phyloP scores from a whole-genome alignment of 2,797 vertebrate species.

The Pangasius djambal region DNA sequence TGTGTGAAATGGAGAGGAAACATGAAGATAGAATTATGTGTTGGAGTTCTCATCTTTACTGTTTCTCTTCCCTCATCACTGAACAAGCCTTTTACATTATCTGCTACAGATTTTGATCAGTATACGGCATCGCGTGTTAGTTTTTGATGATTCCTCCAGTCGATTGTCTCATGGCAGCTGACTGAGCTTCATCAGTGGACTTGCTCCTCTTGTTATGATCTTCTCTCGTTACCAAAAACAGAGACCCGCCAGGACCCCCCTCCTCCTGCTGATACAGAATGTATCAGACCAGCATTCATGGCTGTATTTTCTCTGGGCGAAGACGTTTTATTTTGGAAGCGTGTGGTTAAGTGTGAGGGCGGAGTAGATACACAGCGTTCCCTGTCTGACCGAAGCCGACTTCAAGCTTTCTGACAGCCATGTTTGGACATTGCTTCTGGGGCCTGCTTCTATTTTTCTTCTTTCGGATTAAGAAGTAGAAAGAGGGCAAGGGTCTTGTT shows the following conservation, averaged over 20 bases:
- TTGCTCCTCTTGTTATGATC: not conserved
- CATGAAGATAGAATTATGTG: conserved; percentile 23
- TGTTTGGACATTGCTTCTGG: conserved; percentile 35
- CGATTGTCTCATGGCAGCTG: not conserved
- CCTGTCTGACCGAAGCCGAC: conserved; percentile 35
- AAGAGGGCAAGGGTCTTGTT: not conserved
- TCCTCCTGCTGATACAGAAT: not conserved
- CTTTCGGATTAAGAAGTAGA: conserved; percentile 39
- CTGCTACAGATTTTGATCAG: not conserved
- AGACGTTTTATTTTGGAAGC: conserved; percentile 26
- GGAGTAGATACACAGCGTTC: not conserved
- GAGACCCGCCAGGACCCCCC: not conserved
- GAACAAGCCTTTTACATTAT: not conserved
- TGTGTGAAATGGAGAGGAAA: conserved; percentile 46
- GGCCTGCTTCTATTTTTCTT: conserved; percentile 39
- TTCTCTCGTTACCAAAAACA: not conserved
- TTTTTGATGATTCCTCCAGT: not conserved
- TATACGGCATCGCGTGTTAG: not conserved
- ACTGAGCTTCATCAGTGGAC: not conserved
- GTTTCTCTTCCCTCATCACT: not conserved
- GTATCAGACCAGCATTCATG: conserved; percentile 6
- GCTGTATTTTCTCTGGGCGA: not conserved
- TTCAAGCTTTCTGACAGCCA: conserved; percentile 12
- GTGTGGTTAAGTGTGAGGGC: conserved; percentile 45
- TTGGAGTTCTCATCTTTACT: conserved; percentile 30